A percentile compares a stretch with the other conserved stretches of the same genome.
These are phyloP conservation scores for Gila robusta DNA, from an alignment of 2,797 vertebrate genomes.

Conservation along the genomic window DNA sequence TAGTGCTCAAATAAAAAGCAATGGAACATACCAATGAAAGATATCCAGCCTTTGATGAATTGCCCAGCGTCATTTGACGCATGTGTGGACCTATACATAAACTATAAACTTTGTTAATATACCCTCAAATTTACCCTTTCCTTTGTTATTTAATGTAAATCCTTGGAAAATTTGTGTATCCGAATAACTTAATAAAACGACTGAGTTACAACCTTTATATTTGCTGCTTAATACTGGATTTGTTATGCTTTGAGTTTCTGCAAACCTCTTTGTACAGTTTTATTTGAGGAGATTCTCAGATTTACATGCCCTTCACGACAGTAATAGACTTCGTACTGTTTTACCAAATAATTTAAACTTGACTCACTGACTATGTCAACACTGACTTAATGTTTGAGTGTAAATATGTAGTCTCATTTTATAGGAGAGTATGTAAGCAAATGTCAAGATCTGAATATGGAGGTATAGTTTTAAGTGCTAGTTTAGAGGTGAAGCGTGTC, in stretches of 20 bases:
- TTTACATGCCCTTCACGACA: conserved; percentile 26
- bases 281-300: conserved; percentile 28
- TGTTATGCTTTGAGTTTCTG: conserved; percentile 17
- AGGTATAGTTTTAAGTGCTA: background rate
- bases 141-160: conserved; percentile 53
- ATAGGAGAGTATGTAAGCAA: background rate
- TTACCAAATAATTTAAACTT: background rate
- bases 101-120: conserved; percentile 39
- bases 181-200: conserved; percentile 39
- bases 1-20: background rate
- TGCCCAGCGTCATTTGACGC: background rate
- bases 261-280: conserved; percentile 39
- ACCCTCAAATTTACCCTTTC: conserved; percentile 12
- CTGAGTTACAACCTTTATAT: conserved; percentile 40
- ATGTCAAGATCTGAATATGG: conserved; percentile 9
- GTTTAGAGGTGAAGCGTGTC: background rate
- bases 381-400: conserved; percentile 11
- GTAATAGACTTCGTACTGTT: conserved; percentile 1
- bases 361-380: conserved; percentile 42
- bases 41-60: conserved; percentile 40
- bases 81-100: conserved; percentile 2
- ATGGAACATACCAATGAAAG: conserved; percentile 20
- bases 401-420: background rate
- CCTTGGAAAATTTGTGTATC: conserved; percentile 41
- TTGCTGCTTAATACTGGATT: conserved; percentile 47